Percentiles rank a stretch among this genome's conserved stretches.
Evolutionary conservation across 2,113 vertebrate genomes (phyloP).

Genomic region (Girardinichthys multiradiatus): DNA sequence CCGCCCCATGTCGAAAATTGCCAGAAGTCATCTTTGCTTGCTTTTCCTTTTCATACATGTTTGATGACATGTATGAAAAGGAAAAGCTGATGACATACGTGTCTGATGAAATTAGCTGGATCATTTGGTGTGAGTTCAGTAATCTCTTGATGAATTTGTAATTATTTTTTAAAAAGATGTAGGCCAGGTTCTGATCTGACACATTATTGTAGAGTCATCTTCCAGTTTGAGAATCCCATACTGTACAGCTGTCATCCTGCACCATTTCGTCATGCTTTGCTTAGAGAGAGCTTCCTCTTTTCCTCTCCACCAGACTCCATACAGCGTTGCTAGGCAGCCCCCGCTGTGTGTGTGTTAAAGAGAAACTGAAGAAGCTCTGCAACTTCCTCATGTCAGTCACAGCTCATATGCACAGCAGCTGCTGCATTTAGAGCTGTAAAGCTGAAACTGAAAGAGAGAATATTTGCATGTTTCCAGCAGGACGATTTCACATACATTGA

Average conservation of each 20-base stretch:
- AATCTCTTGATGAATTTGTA: neutral
- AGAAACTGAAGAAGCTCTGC: conserved; percentile 27
- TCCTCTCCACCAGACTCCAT: conserved; percentile 61
- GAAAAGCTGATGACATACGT: no score
- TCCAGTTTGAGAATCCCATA: neutral
- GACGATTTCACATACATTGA: neutral
- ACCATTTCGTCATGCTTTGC: conserved; percentile 39
- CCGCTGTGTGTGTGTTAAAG: conserved; percentile 9
- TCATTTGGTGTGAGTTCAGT: neutral
- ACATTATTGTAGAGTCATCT: neutral
- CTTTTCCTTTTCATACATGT: neutral
- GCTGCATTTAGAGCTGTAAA: conserved; percentile 4
- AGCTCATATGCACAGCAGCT: conserved; percentile 49
- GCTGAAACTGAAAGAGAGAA: conserved; percentile 7
- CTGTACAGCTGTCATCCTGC: conserved; percentile 34
- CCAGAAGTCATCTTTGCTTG: neutral
- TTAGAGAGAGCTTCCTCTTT: conserved; percentile 57
- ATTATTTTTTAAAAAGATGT: neutral
- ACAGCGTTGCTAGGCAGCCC: conserved; percentile 80
- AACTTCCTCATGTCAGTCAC: conserved; percentile 59
- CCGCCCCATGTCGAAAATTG: no score
- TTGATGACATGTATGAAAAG: no score
- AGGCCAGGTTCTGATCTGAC: neutral
- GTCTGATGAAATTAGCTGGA: neutral
- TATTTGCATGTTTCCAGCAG: neutral